phyloP scores from a whole-genome alignment of 2,113 vertebrate genomes.

The Dipodomys merriami region DNA sequence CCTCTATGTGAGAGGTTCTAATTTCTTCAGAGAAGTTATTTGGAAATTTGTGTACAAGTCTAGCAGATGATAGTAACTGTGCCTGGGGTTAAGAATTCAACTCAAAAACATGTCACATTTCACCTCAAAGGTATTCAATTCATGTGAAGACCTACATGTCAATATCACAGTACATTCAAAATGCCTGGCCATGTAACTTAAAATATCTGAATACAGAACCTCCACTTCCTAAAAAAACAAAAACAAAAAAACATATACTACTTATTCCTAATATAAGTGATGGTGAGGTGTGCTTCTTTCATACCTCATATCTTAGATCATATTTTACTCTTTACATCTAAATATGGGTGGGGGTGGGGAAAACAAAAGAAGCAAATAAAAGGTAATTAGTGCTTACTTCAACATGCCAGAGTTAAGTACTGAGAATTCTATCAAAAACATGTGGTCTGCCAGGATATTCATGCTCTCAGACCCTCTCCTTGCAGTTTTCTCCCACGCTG shows the following conservation, averaged over 20 bases:
- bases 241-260: background rate
- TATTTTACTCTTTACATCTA: slow-evolving; percentile 39
- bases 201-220: background rate
- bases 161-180: slow-evolving; percentile 15
- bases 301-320: background rate
- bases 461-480: background rate
- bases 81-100: background rate
- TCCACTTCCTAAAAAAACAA: background rate
- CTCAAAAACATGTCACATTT: background rate
- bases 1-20: background rate
- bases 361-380: slow-evolving; percentile 39
- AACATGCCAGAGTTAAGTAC: background rate
- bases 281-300: background rate
- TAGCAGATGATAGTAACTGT: background rate
- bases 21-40: slow-evolving; percentile 11
- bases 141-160: background rate
- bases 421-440: background rate
- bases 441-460: background rate
- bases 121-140: background rate
- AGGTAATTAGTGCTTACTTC: background rate
- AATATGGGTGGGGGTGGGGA: background rate
- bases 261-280: background rate
- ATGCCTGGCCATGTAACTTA: background rate
- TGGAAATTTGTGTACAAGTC: background rate
- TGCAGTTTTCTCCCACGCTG: background rate